A percentile compares a stretch with the other conserved stretches of the same genome.
These are phyloP conservation scores for Trematomus bernacchii DNA, from an alignment of 2,797 vertebrate species.

Conservation along the genomic window DNA sequence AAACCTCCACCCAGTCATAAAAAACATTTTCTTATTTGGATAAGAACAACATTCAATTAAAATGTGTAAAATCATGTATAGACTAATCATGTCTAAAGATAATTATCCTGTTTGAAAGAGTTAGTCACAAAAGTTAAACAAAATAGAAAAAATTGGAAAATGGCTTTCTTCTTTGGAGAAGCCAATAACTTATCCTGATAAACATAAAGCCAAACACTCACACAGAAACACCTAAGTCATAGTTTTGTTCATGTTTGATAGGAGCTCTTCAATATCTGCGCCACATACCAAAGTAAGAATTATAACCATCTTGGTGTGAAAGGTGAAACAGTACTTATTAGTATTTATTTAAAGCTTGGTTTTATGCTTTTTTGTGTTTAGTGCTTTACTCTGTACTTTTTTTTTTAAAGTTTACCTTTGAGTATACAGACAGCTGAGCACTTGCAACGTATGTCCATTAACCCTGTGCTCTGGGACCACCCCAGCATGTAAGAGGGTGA, in stretches of 20 bases:
- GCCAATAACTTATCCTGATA: conserved; percentile 36
- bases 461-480: conserved; percentile 64
- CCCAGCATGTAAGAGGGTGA: conserved; percentile 64
- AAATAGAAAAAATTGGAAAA: conserved; percentile 19
- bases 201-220: conserved; percentile 49
- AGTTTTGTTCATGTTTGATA: conserved; percentile 55
- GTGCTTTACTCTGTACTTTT: conserved; percentile 22
- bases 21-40: neutral
- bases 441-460: conserved; percentile 62
- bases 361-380: conserved; percentile 4
- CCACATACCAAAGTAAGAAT: conserved; percentile 74
- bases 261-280: conserved; percentile 80
- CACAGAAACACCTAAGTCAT: conserved; percentile 58
- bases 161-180: conserved; percentile 35
- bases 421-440: conserved; percentile 54
- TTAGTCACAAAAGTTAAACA: conserved; percentile 24
- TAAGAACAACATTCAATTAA: neutral
- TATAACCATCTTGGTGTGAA: conserved; percentile 62
- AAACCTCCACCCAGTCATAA: neutral
- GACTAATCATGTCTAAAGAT: neutral
- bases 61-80: neutral
- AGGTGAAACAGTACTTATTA: conserved; percentile 28
- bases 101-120: neutral
- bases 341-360: conserved; percentile 1
- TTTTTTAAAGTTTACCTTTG: conserved; percentile 47